A percentile compares a stretch with the other conserved stretches of the same genome.
phyloP scores from a whole-genome alignment of 1,140 invertebrate species.

The Chionoecetes opilio region DNA sequence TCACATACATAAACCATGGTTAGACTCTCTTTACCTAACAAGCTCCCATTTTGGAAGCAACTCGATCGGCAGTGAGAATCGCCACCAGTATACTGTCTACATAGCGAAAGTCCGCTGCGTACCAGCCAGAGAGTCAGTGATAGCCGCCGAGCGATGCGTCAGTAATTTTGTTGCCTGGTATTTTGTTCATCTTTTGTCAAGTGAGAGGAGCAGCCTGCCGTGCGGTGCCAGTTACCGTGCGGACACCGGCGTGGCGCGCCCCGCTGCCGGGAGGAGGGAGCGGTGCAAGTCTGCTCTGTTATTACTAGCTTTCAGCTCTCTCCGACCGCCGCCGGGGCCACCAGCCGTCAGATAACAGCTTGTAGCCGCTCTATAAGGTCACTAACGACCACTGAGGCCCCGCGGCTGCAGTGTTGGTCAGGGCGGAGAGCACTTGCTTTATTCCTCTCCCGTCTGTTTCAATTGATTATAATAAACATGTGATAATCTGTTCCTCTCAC shows the following conservation, averaged over 20 bases:
- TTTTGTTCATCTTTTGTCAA: slow-evolving; percentile 44
- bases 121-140: neutral
- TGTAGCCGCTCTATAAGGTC: slow-evolving; percentile 68
- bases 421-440: neutral
- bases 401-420: slow-evolving; percentile 22
- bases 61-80: neutral
- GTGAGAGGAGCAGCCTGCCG: slow-evolving; percentile 7
- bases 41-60: neutral
- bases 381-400: slow-evolving; percentile 61
- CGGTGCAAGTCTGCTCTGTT: slow-evolving; percentile 46
- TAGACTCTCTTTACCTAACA: slow-evolving; percentile 9
- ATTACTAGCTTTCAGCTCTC: slow-evolving; percentile 45
- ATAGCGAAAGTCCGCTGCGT: slow-evolving; percentile 13
- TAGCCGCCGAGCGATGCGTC: neutral
- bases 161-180: slow-evolving; percentile 15
- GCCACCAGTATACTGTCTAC: neutral
- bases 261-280: neutral
- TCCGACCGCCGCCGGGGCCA: slow-evolving; percentile 33
- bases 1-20: neutral
- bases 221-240: slow-evolving; percentile 36
- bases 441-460: neutral
- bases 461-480: neutral
- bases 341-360: slow-evolving; percentile 65
- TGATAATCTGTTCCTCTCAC: neutral
- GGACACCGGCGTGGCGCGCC: neutral